phyloP scores from a whole-genome alignment of 2,888 invertebrate species.

The Oxyscelio sp. region DNA sequence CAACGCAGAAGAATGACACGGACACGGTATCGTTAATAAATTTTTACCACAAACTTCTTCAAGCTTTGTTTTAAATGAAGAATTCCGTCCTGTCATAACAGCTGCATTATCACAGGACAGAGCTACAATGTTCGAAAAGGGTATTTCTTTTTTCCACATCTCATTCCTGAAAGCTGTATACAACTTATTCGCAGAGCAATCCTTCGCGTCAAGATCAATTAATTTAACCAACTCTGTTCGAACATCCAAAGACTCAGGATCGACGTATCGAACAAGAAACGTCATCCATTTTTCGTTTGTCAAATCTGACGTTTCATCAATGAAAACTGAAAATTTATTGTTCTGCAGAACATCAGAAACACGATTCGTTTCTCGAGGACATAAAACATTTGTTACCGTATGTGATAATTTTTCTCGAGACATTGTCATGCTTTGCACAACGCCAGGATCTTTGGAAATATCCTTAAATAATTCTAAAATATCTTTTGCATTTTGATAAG shows the following conservation, averaged over 20 bases:
- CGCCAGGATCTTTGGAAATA: conserved; percentile 39
- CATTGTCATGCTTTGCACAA: conserved; percentile 35
- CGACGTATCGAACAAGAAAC: conserved; percentile 15
- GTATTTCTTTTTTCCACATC: conserved; percentile 1
- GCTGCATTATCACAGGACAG: conserved; percentile 12
- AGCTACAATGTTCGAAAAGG: conserved; percentile 4
- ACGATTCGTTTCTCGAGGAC: neutral
- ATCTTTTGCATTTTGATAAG: conserved; percentile 21
- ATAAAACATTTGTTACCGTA: neutral
- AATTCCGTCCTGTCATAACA: conserved; percentile 9
- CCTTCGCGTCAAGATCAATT: too few species aligned
- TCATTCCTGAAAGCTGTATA: neutral
- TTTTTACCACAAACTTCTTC: conserved; percentile 4
- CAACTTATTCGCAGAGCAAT: neutral
- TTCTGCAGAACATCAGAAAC: conserved; percentile 18
- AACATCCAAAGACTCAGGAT: neutral
- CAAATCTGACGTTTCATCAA: conserved; percentile 1
- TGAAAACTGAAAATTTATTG: neutral
- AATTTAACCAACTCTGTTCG: conserved; percentile 1
- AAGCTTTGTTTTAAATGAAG: conserved; percentile 12
- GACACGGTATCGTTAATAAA: conserved; percentile 47
- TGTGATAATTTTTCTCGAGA: neutral
- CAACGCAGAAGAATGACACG: conserved; percentile 64
- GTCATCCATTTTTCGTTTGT: neutral
- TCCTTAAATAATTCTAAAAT: conserved; percentile 55